Percentiles rank a stretch among this genome's conserved stretches.
These are phyloP conservation scores for Circaetus gallicus DNA, from an alignment of 2,113 vertebrate species.

Conservation along the genomic window DNA sequence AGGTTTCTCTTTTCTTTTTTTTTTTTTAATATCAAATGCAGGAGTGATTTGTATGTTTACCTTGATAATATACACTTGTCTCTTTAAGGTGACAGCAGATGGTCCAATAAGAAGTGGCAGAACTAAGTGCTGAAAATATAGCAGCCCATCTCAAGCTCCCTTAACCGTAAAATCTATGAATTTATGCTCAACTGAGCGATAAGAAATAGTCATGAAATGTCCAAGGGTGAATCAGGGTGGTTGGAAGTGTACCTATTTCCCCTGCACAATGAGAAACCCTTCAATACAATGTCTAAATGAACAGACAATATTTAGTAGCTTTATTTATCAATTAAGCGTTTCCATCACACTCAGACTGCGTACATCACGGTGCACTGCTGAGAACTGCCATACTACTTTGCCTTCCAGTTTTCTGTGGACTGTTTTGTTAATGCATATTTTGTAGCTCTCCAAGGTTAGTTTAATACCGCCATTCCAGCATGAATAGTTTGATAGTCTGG, in stretches of 20 bases:
- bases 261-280: slow-evolving; percentile 16
- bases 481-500: slow-evolving; percentile 12
- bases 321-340: slow-evolving; percentile 63
- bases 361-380: not conserved
- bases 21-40: slow-evolving; percentile 61
- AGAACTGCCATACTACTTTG: not conserved
- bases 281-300: slow-evolving; percentile 24
- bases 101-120: slow-evolving; percentile 77
- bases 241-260: slow-evolving; percentile 12
- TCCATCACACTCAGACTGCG: not conserved
- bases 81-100: slow-evolving; percentile 81
- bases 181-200: slow-evolving; percentile 84
- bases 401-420: not conserved
- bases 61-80: slow-evolving; percentile 74
- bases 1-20: not conserved
- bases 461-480: not conserved
- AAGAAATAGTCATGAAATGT: slow-evolving; percentile 69
- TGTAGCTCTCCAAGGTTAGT: not conserved
- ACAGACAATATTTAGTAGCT: slow-evolving; percentile 20
- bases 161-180: slow-evolving; percentile 93
- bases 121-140: slow-evolving; percentile 81
- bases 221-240: slow-evolving; percentile 64
- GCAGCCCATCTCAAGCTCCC: slow-evolving; percentile 87
- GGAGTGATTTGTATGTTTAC: slow-evolving; percentile 71
- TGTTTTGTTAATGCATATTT: not conserved